These are phyloP conservation scores for Protobothrops flavoviridis DNA, from an alignment of 2,113 vertebrate genomes.

Conservation along the genomic window DNA sequence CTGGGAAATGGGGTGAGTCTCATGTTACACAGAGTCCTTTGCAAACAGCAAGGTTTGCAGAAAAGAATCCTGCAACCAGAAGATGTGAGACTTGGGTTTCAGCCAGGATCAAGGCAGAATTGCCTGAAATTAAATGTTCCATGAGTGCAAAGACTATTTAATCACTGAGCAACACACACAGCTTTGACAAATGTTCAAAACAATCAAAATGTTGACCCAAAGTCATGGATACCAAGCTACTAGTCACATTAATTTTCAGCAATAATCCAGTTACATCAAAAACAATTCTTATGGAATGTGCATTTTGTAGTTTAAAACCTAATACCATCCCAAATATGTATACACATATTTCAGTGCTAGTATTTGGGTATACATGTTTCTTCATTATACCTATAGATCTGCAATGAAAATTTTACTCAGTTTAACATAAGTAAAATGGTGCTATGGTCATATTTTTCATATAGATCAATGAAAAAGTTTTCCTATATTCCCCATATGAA, in stretches of 20 bases:
- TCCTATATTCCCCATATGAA: background rate
- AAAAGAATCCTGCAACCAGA: constrained; percentile 72
- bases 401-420: background rate
- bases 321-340: background rate
- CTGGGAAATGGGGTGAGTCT: constrained; percentile 63
- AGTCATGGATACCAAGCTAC: constrained; percentile 60
- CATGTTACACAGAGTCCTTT: constrained; percentile 68
- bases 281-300: constrained; percentile 35
- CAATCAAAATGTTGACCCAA: background rate
- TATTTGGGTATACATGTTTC: background rate
- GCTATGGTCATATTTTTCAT: background rate
- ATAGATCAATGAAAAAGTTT: background rate
- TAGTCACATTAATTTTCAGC: constrained; percentile 61
- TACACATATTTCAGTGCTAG: background rate
- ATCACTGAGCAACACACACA: constrained; percentile 52
- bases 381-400: background rate
- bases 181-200: background rate
- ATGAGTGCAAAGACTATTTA: constrained; percentile 65
- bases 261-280: constrained; percentile 58
- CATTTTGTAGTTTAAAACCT: background rate
- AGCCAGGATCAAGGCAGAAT: constrained; percentile 74
- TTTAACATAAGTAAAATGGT: background rate
- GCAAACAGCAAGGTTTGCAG: constrained; percentile 64
- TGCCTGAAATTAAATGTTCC: constrained; percentile 69
- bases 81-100: constrained; percentile 75